Conservation (phyloP, 2,797 vertebrate genomes). For the Chelmon rostratus region DNA sequence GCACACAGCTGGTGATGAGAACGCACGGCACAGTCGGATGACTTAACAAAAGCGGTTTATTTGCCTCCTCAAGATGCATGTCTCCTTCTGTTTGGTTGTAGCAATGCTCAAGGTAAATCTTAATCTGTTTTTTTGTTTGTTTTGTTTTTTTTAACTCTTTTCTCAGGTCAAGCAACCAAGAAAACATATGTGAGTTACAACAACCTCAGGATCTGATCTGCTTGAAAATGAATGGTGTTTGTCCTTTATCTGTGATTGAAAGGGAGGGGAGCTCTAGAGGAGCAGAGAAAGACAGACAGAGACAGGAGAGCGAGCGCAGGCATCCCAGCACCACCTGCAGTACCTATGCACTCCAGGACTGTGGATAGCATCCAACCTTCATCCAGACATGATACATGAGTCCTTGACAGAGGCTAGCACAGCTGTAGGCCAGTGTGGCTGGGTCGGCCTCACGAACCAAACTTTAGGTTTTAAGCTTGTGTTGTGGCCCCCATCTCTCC, state of each 20-base stretch:
- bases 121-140: background rate
- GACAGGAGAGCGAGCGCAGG: slow-evolving; percentile 45
- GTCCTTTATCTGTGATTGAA: slow-evolving; percentile 69
- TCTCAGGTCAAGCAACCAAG: slow-evolving; percentile 84
- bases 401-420: slow-evolving; percentile 65
- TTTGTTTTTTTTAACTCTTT: slow-evolving; percentile 23
- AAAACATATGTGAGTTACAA: slow-evolving; percentile 87
- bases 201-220: slow-evolving; percentile 86
- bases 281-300: slow-evolving; percentile 46
- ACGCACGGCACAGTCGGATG: slow-evolving; percentile 53
- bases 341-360: slow-evolving; percentile 77
- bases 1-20: slow-evolving; percentile 76
- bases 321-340: slow-evolving; percentile 75
- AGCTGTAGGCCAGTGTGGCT: slow-evolving; percentile 60
- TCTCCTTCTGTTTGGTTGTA: slow-evolving; percentile 26
- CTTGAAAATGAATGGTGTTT: slow-evolving; percentile 63
- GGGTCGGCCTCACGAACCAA: slow-evolving; percentile 48
- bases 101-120: slow-evolving; percentile 42
- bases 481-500: slow-evolving; percentile 52
- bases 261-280: slow-evolving; percentile 38
- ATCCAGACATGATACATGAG: slow-evolving; percentile 74
- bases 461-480: slow-evolving; percentile 63
- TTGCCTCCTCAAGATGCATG: slow-evolving; percentile 30
- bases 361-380: slow-evolving; percentile 74
- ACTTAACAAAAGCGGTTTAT: slow-evolving; percentile 46